Percentiles rank a stretch among this genome's conserved stretches.
These are phyloP conservation scores for Fundulus diaphanus DNA, from an alignment of 2,797 vertebrate genomes.

Conservation along the genomic window DNA sequence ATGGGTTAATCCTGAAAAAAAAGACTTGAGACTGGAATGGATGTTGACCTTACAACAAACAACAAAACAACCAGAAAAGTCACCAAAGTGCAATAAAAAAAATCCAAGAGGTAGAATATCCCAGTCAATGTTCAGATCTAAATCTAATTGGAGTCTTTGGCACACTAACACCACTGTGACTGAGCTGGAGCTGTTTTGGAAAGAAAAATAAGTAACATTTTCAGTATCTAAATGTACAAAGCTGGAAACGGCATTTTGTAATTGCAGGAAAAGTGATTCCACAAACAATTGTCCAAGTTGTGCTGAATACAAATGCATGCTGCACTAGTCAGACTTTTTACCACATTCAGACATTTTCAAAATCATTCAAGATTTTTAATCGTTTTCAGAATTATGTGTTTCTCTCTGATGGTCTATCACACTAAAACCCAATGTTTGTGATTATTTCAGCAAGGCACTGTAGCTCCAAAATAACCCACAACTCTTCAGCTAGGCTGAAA, in stretches of 20 bases:
- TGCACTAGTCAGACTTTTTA: background rate
- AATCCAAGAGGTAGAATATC: background rate
- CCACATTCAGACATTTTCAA: background rate
- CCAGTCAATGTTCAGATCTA: background rate
- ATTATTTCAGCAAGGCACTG: background rate
- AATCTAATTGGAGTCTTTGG: background rate
- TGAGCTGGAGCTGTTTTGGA: background rate
- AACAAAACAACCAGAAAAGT: too few relatives aligned
- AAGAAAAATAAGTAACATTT: background rate
- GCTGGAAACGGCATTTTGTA: background rate
- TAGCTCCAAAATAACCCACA: background rate
- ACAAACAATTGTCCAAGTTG: background rate
- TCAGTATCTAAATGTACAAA: background rate
- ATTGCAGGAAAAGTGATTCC: background rate
- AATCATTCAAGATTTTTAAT: background rate
- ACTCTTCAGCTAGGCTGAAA: background rate
- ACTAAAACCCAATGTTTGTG: background rate
- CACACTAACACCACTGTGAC: background rate
- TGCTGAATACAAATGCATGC: background rate
- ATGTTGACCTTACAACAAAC: too few relatives aligned
- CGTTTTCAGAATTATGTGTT: background rate
- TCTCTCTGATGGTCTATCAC: background rate
- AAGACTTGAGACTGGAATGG: too few relatives aligned
- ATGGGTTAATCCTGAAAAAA: too few relatives aligned
- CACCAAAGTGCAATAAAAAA: too few relatives aligned